phyloP scores from a whole-genome alignment of 2,888 invertebrate genomes.

The Geophilus truncorum region DNA sequence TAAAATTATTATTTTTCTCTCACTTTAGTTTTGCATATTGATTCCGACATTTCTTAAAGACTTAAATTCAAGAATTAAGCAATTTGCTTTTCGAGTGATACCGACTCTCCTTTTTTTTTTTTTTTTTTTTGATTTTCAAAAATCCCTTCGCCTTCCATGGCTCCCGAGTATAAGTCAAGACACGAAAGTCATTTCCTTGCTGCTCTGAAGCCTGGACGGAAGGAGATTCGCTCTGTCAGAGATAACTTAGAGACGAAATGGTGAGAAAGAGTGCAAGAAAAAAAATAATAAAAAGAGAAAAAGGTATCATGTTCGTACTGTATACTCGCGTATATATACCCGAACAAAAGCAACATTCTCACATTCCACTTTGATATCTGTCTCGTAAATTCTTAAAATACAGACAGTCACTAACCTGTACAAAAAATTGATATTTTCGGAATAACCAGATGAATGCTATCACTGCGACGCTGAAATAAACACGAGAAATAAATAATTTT shows the following conservation, averaged over 20 bases:
- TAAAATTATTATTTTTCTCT: too few relatives aligned
- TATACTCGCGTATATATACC: too few relatives aligned
- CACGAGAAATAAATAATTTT: not conserved
- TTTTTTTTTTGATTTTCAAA: not conserved
- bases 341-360: not conserved
- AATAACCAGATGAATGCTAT: slow-evolving; percentile 34
- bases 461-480: slow-evolving; percentile 32
- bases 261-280: not conserved
- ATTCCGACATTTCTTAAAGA: not conserved
- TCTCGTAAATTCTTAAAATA: not conserved
- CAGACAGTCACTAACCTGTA: slow-evolving; percentile 30
- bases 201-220: not conserved
- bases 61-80: not conserved
- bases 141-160: not conserved
- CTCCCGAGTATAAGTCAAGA: not conserved
- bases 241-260: not conserved
- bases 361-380: slow-evolving; percentile 11
- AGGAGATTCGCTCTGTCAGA: slow-evolving; percentile 13
- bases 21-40: not conserved
- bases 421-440: slow-evolving; percentile 34
- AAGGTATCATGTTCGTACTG: not conserved
- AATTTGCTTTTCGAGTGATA: not conserved
- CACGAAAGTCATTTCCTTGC: slow-evolving; percentile 2
- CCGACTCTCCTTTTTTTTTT: not conserved
- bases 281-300: not conserved